Evolutionary conservation across 2,113 vertebrate species (phyloP), one percentile per base, ranked within the genome.

Genomic region (Butorides virescens): DNA sequence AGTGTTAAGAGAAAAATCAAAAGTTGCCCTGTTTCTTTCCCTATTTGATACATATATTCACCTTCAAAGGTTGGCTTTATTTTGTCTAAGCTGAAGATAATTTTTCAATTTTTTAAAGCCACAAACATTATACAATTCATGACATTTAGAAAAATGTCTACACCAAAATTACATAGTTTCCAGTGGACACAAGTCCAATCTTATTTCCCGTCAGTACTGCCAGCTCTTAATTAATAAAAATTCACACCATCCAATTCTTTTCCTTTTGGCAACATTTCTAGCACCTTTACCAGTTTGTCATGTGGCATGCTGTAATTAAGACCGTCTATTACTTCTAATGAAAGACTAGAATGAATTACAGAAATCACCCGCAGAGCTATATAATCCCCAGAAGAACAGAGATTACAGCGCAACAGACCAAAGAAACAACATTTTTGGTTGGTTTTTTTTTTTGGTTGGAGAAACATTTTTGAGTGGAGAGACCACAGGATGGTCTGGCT

Each of bases 221-320:
- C 95, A 97, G 89, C 74, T 95, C 95, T 94, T 95, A 97, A 97
- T 97, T 97, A 95, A 95, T 96, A 96, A 97, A 96, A 96, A 93
- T 70, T 91, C 92, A 87, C 90, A 95, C 87, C 94, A 92, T 96
- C 97, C 95, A 96, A 94, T 97, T 94, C 94, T 96, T 93, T 91
- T 96, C 95, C 96, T 93, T 90, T 93, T 97, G 94, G 95, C 97
- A 97, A 92, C 88, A 94, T 92, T 97, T 97, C 96, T 72, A 95
- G 93, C 93, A 97, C 97, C 93, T 96, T 96, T 96, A 96, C 95
- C 95, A 96, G 92, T 97, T 95, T 93, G 91, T 95, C 92, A 96
- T 96, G 95, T 95, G 97, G 93, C 94, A 95, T 74, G 67, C 93
- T 97, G 95, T 97, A 97, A 97, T 97, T 97, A 97, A 96, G 90